Percentiles rank a stretch among this genome's conserved stretches.
These are phyloP conservation scores for Ladona fulva DNA, from an alignment of 1,140 invertebrate genomes.

Conservation along the genomic window DNA sequence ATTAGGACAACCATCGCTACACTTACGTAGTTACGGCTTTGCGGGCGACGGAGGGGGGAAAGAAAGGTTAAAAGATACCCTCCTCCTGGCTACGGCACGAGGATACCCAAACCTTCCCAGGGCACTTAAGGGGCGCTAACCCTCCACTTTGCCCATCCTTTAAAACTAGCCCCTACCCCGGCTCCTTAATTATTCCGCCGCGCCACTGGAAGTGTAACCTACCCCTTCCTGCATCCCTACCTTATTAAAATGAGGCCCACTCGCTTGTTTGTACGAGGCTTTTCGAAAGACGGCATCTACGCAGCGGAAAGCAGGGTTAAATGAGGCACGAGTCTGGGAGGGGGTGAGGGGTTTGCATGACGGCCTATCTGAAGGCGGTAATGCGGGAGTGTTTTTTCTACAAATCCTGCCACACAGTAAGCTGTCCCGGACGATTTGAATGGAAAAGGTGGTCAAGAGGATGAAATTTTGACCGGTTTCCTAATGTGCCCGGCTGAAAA, in stretches of 20 bases:
- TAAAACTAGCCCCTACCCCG: background rate
- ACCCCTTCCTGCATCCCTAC: background rate
- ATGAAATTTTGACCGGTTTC: no score
- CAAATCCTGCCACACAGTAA: no score
- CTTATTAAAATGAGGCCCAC: conserved; percentile 3
- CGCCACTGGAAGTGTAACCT: background rate
- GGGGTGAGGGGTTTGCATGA: background rate
- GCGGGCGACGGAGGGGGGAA: no score
- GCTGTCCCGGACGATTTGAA: no score
- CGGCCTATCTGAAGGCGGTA: no score
- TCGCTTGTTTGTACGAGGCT: background rate
- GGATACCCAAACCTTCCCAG: background rate
- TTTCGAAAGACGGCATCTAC: background rate
- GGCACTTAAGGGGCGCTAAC: background rate
- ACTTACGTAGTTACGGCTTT: no score
- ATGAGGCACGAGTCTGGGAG: background rate
- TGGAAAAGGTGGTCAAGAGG: no score
- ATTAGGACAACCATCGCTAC: no score
- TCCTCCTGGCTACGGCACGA: no score
- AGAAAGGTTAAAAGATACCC: no score
- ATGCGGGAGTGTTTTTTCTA: no score
- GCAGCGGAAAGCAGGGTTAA: background rate
- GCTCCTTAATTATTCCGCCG: background rate
- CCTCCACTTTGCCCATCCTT: background rate
- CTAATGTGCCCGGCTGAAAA: no score